These are phyloP conservation scores for Mionectes macconnelli DNA, from an alignment of 2,113 vertebrate species.

Conservation along the genomic window DNA sequence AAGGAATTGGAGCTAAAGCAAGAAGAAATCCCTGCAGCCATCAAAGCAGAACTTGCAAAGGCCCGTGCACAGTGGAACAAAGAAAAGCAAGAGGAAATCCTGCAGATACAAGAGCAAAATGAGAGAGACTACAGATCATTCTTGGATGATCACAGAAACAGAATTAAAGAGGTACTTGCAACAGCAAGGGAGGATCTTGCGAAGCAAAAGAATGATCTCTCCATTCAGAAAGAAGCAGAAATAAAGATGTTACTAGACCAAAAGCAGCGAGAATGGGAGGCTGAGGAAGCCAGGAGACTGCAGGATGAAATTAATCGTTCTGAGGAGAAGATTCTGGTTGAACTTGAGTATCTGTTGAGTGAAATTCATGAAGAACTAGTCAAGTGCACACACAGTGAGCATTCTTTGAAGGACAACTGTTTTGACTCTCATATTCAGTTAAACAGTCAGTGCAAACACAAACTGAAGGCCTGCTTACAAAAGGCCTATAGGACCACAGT, in stretches of 20 bases:
- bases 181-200: constrained; percentile 77
- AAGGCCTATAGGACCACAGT: constrained; percentile 71
- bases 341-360: constrained; percentile 74
- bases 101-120: constrained; percentile 76
- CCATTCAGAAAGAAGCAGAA: constrained; percentile 80
- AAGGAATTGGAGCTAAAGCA: constrained; percentile 77
- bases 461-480: constrained; percentile 73
- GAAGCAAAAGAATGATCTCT: constrained; percentile 79
- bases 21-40: constrained; percentile 77
- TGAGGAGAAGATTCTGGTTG: constrained; percentile 73
- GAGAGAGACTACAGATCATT: constrained; percentile 81
- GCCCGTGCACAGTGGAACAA: constrained; percentile 85
- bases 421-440: background rate
- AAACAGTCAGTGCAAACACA: constrained; percentile 47
- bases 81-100: constrained; percentile 89
- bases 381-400: background rate
- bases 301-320: constrained; percentile 62
- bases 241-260: constrained; percentile 73
- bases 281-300: constrained; percentile 71
- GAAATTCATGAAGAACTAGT: constrained; percentile 73
- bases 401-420: constrained; percentile 19
- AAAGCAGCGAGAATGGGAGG: constrained; percentile 79
- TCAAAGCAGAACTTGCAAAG: constrained; percentile 88
- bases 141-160: constrained; percentile 80
- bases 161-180: constrained; percentile 79